Evolutionary conservation across 2,888 invertebrate genomes (phyloP).

Genomic region (Lithophane socia): DNA sequence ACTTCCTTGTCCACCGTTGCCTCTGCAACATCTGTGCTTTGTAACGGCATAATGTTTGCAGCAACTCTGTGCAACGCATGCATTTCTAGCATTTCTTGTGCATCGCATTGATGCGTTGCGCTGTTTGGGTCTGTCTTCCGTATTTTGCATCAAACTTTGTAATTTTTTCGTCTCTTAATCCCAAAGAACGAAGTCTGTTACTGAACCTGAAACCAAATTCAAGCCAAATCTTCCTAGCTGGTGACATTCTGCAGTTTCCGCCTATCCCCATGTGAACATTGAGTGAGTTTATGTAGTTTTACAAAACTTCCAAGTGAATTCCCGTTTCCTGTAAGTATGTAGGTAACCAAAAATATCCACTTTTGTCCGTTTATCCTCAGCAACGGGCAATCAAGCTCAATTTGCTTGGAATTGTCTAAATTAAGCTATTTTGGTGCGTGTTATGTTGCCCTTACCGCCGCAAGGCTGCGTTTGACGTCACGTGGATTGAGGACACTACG

Average conservation of each 20-base stretch:
- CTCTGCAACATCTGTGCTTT: neutral
- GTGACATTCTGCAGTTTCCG: neutral
- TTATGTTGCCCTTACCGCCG: slow-evolving; percentile 71
- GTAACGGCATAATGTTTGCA: slow-evolving; percentile 1
- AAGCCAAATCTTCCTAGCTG: neutral
- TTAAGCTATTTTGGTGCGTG: slow-evolving; percentile 78
- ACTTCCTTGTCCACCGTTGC: neutral
- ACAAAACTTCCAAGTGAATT: neutral
- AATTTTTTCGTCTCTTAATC: too few species aligned
- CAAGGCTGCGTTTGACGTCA: slow-evolving; percentile 80
- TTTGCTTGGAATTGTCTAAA: slow-evolving; percentile 77
- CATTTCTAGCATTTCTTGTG: neutral
- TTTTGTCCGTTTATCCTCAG: slow-evolving; percentile 15
- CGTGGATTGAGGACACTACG: slow-evolving; percentile 62
- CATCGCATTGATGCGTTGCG: neutral
- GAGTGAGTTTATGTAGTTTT: neutral
- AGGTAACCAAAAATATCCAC: slow-evolving; percentile 5
- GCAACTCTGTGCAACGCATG: slow-evolving; percentile 10
- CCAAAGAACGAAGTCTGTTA: neutral
- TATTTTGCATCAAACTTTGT: neutral
- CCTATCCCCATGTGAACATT: neutral
- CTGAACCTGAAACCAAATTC: too few species aligned
- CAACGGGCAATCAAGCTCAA: slow-evolving; percentile 66
- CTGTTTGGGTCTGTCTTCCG: neutral
- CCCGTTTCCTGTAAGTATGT: neutral